Percentiles rank a stretch among this genome's conserved stretches.
phyloP scores from a whole-genome alignment of 2,888 invertebrate species.

The Andrena marginata region DNA sequence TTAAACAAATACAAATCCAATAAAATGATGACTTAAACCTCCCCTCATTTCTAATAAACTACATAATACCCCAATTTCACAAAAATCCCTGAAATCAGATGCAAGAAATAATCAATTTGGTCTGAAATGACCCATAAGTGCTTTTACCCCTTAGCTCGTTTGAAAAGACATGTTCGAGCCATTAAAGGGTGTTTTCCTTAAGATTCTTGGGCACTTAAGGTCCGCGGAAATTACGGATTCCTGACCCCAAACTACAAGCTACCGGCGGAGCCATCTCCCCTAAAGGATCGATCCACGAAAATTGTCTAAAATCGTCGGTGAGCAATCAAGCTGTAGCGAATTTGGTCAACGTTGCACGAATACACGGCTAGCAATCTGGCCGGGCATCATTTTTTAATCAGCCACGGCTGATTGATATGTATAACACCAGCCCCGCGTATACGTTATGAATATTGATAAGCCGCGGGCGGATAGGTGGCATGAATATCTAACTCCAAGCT shows the following conservation, averaged over 20 bases:
- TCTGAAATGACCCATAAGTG: too few species aligned
- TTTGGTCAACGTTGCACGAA: constrained; percentile 36
- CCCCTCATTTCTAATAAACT: too few species aligned
- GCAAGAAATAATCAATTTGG: too few species aligned
- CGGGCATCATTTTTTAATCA: constrained; percentile 56
- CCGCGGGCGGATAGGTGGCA: constrained; percentile 36
- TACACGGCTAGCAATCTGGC: constrained; percentile 43
- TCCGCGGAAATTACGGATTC: background rate
- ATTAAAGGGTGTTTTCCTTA: background rate
- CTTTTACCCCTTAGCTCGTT: background rate
- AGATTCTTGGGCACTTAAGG: constrained; percentile 5
- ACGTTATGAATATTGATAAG: constrained; percentile 71
- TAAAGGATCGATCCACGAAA: background rate
- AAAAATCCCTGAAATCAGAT: too few species aligned
- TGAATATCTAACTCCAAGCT: constrained; percentile 53
- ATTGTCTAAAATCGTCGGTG: constrained; percentile 42
- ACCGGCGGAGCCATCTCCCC: constrained; percentile 9
- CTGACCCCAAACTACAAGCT: background rate
- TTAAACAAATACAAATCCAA: too few species aligned
- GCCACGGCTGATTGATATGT: constrained; percentile 63
- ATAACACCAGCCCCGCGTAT: constrained; percentile 44
- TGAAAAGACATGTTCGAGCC: background rate
- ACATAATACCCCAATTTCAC: too few species aligned
- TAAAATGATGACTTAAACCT: too few species aligned
- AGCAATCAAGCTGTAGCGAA: constrained; percentile 33